These are phyloP conservation scores for Malacoctenus gilli DNA, from an alignment of 2,797 vertebrate species.

Conservation along the genomic window DNA sequence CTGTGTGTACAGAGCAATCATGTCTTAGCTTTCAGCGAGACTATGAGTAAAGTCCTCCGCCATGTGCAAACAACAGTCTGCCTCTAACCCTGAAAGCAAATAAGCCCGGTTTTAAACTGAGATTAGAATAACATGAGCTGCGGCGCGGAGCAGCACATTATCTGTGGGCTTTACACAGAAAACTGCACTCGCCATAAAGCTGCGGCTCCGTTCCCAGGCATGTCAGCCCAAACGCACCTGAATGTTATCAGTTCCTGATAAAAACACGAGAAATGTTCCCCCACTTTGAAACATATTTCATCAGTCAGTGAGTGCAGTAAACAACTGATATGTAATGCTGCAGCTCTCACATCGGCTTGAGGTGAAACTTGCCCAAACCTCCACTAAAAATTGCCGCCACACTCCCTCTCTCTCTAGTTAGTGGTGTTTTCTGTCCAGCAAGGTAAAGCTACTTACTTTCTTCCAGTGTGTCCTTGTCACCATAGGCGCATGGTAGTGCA, in stretches of 20 bases:
- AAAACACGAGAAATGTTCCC: neutral
- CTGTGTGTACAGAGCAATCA: slow-evolving; percentile 67
- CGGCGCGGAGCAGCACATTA: neutral
- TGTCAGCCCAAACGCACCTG: neutral
- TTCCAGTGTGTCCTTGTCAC: slow-evolving; percentile 70
- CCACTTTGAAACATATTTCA: neutral
- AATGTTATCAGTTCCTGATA: neutral
- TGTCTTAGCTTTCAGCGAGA: slow-evolving; percentile 65
- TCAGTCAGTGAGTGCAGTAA: slow-evolving; percentile 1
- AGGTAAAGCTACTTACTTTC: slow-evolving; percentile 74
- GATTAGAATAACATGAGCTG: slow-evolving; percentile 34
- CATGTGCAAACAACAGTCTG: slow-evolving; percentile 77
- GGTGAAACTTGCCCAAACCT: slow-evolving; percentile 1
- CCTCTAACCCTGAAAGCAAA: slow-evolving; percentile 81
- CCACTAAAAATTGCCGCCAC: neutral
- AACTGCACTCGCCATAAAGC: neutral
- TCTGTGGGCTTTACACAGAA: slow-evolving; percentile 3
- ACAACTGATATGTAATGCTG: neutral
- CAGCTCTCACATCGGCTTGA: slow-evolving; percentile 4
- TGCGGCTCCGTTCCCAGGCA: too few relatives aligned
- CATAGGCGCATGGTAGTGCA: slow-evolving; percentile 30
- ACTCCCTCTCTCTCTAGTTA: neutral
- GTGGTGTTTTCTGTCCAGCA: slow-evolving; percentile 7
- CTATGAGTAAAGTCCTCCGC: slow-evolving; percentile 77
- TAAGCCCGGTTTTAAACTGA: slow-evolving; percentile 39